Base-by-base conservation (phyloP, 2,888 invertebrate species). In the Ophioninae sp. region DNA sequence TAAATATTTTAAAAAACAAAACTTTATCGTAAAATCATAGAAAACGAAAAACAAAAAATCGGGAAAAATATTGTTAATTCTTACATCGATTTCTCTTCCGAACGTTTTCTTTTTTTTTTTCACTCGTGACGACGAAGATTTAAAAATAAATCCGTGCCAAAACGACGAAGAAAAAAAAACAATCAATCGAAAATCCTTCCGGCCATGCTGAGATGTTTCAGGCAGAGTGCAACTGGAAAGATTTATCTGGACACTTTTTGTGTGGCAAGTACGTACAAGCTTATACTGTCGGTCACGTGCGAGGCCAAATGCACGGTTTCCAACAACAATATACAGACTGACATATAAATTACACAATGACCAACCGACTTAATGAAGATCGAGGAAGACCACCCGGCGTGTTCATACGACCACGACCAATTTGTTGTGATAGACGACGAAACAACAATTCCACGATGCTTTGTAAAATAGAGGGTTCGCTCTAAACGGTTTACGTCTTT, bases 241-340 rank as follows among this genome's bases (percentile, higher is more conserved):
- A 78, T 78, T 82, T 57, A 73, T 73, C 62, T 78, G 56, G 73
- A 73, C 78, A 82, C 73, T 68, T 78, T 62, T 77, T 56, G 61
- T 37, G 37, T 67, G 44, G 56, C 41, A 50, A 30, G 56, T 59
- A 41, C 57, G 23, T 59, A 30, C 8, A 68, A n/a, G n/a, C 65
- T 6, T 68, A 44, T 44, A 68, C 57, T 61, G 50, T 68, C 23
- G 59, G 59, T 50, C 50, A 67, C 67, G 13, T 39, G 8, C 59
- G 77, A 61, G 77, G 81, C 50, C 77, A 81, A 73, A 72, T 72
- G 81, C 44, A 37, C 8, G 39, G 39, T 70, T n/a, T 61, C 21
- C 21, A 23, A 30, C 10, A 17, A 68, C 41, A n/a, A 68, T 61
- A 65, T 50, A 20, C 62, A 64, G 37, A 61, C 70, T 17, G 39